These are phyloP conservation scores for Sus scrofa DNA, from an alignment of 2,113 vertebrate species.

Conservation along the genomic window DNA sequence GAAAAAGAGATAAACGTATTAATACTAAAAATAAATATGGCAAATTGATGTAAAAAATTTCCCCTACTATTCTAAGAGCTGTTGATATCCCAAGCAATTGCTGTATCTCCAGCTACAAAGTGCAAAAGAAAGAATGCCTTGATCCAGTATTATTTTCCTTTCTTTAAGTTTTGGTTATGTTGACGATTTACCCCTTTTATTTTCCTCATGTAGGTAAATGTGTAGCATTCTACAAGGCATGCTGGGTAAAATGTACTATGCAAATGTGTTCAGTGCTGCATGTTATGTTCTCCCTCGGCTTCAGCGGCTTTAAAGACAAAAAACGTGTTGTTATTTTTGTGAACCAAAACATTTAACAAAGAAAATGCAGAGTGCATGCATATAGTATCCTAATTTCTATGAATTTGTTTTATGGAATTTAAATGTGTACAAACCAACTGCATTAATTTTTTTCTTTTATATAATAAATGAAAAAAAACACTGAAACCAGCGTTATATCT, in stretches of 20 bases:
- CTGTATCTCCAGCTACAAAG: conserved; percentile 36
- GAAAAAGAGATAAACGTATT: conserved; percentile 29
- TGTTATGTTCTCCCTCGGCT: conserved; percentile 92
- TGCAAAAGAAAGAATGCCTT: conserved; percentile 67
- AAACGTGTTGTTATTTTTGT: conserved; percentile 92
- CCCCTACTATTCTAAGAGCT: conserved; percentile 74
- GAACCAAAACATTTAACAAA: conserved; percentile 89
- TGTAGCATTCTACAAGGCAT: conserved; percentile 92
- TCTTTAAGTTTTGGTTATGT: conserved; percentile 82
- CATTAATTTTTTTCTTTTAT: conserved; percentile 91
- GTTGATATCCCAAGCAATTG: conserved; percentile 59
- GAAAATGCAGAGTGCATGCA: conserved; percentile 92
- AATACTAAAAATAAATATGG: background rate
- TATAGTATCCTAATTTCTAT: conserved; percentile 91
- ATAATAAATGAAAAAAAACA: conserved; percentile 91
- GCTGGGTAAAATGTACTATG: conserved; percentile 94
- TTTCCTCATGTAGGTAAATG: conserved; percentile 87
- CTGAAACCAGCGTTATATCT: conserved; percentile 73
- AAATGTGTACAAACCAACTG: conserved; percentile 91
- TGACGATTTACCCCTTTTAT: conserved; percentile 83
- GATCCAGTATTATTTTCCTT: conserved; percentile 77
- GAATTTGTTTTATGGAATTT: conserved; percentile 92
- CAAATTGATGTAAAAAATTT: conserved; percentile 21
- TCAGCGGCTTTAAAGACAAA: conserved; percentile 90
- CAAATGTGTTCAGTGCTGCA: conserved; percentile 95